A percentile compares a stretch with the other conserved stretches of the same genome.
These are phyloP conservation scores for Chionoecetes opilio DNA, from an alignment of 1,140 invertebrate genomes.

Conservation along the genomic window DNA sequence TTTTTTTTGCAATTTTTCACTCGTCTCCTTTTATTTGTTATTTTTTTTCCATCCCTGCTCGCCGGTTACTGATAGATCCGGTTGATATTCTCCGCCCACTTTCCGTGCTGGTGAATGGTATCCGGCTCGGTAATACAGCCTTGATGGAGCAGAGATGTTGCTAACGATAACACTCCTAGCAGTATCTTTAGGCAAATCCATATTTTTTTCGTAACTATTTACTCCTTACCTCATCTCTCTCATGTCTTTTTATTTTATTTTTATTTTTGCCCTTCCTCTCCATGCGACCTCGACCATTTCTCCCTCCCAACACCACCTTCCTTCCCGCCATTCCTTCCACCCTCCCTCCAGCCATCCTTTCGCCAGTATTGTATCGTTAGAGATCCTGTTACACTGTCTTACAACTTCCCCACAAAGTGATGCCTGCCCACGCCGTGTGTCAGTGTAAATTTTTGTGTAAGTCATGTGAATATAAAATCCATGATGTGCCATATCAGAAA, in stretches of 20 bases:
- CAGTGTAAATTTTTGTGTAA: background rate
- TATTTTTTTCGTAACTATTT: too few relatives aligned
- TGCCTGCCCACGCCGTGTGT: background rate
- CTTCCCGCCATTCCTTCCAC: background rate
- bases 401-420: constrained; percentile 14
- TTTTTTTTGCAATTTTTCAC: background rate
- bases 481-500: too few relatives aligned
- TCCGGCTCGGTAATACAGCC: too few relatives aligned
- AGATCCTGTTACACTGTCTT: constrained; percentile 29
- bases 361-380: background rate
- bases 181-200: too few relatives aligned
- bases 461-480: too few relatives aligned
- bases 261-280: background rate
- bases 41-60: background rate
- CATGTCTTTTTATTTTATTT: background rate
- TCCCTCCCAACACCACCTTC: background rate
- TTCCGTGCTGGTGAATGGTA: too few relatives aligned
- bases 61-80: background rate
- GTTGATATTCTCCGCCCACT: too few relatives aligned
- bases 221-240: too few relatives aligned
- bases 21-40: background rate
- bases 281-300: background rate
- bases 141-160: too few relatives aligned
- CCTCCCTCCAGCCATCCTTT: background rate
- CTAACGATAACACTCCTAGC: too few relatives aligned